phyloP scores from a whole-genome alignment of 2,888 invertebrate genomes.

The Cerceris ruficornis region DNA sequence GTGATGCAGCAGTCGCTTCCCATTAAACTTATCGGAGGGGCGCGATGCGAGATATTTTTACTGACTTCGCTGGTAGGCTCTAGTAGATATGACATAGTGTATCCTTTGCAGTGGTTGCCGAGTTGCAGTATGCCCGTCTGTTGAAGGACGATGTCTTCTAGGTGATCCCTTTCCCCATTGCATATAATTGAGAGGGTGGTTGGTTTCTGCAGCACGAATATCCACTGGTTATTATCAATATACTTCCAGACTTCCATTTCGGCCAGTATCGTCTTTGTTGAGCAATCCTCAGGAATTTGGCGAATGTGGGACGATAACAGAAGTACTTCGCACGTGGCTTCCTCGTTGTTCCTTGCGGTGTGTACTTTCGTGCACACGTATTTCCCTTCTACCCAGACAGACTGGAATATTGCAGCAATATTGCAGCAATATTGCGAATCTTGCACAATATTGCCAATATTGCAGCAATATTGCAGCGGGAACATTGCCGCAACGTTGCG shows the following conservation, averaged over 20 bases:
- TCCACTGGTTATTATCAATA: slow-evolving; percentile 14
- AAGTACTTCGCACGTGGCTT: too few species aligned
- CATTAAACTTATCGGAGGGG: background rate
- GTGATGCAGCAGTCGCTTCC: background rate
- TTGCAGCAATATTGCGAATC: too few species aligned
- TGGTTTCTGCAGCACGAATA: slow-evolving; percentile 23
- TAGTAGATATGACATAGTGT: background rate
- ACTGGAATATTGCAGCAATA: too few species aligned
- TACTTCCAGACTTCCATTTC: slow-evolving; percentile 16
- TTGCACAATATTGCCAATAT: too few species aligned
- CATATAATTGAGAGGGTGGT: slow-evolving; percentile 12
- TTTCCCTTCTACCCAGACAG: too few species aligned
- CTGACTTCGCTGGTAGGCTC: background rate
- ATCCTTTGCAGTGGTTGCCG: slow-evolving; percentile 4
- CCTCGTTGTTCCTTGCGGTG: too few species aligned
- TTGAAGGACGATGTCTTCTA: slow-evolving; percentile 14
- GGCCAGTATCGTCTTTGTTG: slow-evolving; percentile 5
- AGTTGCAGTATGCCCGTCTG: slow-evolving; percentile 14
- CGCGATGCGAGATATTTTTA: background rate
- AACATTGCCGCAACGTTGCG: too few species aligned
- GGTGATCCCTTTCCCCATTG: background rate
- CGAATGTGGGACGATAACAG: background rate
- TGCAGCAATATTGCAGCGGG: too few species aligned
- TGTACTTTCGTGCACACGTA: too few species aligned
- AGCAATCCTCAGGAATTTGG: slow-evolving; percentile 2